phyloP scores from a whole-genome alignment of 2,797 vertebrate species.

The Tragopan temminckii region DNA sequence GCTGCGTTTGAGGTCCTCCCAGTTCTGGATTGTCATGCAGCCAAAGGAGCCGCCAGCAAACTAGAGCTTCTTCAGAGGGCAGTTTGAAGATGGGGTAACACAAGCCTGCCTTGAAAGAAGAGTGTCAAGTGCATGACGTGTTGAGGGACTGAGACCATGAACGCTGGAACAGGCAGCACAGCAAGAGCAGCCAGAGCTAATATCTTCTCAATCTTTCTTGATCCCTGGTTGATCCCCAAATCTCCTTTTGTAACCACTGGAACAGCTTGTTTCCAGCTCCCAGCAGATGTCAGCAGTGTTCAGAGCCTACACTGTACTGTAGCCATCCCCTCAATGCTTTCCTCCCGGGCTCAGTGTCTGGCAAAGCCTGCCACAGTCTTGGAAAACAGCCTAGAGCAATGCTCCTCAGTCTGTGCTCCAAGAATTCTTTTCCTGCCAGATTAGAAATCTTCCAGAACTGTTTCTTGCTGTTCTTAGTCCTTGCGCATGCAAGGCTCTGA shows the following conservation, averaged over 20 bases:
- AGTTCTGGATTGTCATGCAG: not conserved
- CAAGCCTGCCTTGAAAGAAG: not conserved
- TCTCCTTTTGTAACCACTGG: not conserved
- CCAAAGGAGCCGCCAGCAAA: not conserved
- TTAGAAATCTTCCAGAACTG: not conserved
- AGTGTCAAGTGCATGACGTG: not conserved
- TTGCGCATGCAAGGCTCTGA: not conserved
- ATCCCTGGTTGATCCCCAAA: too few relatives aligned
- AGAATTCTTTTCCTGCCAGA: not conserved
- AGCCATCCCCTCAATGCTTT: not conserved
- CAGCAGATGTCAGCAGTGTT: not conserved
- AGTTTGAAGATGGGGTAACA: not conserved
- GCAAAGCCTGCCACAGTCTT: not conserved
- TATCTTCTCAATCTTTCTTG: not conserved
- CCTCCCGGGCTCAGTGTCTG: not conserved
- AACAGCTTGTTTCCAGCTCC: not conserved
- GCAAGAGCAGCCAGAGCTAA: not conserved
- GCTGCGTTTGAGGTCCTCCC: not conserved
- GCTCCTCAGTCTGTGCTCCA: not conserved
- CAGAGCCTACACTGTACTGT: not conserved
- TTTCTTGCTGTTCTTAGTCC: not conserved
- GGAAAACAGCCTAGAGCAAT: not conserved
- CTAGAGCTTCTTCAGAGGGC: not conserved
- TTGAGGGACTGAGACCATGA: accelerated
- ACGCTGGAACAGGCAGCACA: accelerated